Evolutionary conservation across 1,140 invertebrate species (phyloP).

Genomic region (Potamilus streckersoni): DNA sequence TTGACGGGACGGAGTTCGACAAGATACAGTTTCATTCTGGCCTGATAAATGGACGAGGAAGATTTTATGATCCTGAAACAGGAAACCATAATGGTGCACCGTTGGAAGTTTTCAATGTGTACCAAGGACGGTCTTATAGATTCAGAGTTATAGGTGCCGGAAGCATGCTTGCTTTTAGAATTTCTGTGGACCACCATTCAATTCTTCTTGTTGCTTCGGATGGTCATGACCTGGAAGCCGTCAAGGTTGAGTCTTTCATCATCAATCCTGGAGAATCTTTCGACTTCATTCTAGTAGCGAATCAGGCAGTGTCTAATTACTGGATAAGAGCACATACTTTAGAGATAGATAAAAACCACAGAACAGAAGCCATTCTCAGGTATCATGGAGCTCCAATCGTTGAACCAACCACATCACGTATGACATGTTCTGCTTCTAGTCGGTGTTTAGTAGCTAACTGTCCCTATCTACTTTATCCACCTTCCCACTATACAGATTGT

Average conservation of each 20-base stretch:
- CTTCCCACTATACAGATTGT: slow-evolving; percentile 37
- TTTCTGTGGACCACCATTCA: slow-evolving; percentile 87
- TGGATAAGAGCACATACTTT: slow-evolving; percentile 80
- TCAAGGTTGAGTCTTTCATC: slow-evolving; percentile 69
- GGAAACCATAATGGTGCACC: slow-evolving; percentile 49
- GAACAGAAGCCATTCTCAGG: slow-evolving; percentile 76
- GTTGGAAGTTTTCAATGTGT: slow-evolving; percentile 45
- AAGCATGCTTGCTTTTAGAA: slow-evolving; percentile 46
- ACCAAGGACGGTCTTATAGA: slow-evolving; percentile 35
- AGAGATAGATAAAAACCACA: slow-evolving; percentile 29
- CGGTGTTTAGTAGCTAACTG: slow-evolving; percentile 53
- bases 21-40: slow-evolving; percentile 47
- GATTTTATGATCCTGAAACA: slow-evolving; percentile 35
- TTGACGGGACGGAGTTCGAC: slow-evolving; percentile 39
- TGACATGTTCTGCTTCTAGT: slow-evolving; percentile 25
- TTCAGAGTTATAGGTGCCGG: slow-evolving; percentile 57
- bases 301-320: slow-evolving; percentile 79
- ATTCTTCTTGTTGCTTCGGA: slow-evolving; percentile 83
- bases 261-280: slow-evolving; percentile 80
- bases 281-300: slow-evolving; percentile 85
- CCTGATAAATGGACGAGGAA: slow-evolving; percentile 60
- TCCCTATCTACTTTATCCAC: slow-evolving; percentile 49
- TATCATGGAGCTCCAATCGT: slow-evolving; percentile 76
- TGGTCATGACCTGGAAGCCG: slow-evolving; percentile 81
- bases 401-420: slow-evolving; percentile 71